These are phyloP conservation scores for Hymenopus coronatus DNA, from an alignment of 2,888 invertebrate genomes.

Conservation along the genomic window DNA sequence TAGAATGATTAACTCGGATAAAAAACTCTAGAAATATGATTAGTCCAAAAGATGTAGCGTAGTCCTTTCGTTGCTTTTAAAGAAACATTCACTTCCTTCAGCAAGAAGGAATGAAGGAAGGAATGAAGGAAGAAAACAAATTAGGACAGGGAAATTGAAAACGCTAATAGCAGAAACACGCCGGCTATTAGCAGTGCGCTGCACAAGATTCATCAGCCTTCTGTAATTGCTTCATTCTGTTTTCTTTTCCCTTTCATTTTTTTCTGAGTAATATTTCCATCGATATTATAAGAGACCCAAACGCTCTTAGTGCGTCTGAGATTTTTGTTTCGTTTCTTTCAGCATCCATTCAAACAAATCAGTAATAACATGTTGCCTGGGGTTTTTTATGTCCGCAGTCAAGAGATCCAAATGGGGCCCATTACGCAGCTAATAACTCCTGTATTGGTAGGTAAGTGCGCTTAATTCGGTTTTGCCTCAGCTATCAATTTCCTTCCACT, in stretches of 20 bases:
- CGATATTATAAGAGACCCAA: not conserved
- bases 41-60: not conserved
- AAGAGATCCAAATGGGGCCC: too few species aligned
- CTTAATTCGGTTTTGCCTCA: too few species aligned
- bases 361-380: too few species aligned
- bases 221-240: not conserved
- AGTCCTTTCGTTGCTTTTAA: not conserved
- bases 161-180: not conserved
- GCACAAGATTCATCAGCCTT: not conserved
- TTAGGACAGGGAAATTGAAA: constrained; percentile 7
- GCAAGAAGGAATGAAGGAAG: not conserved
- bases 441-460: too few species aligned
- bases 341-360: too few species aligned
- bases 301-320: too few species aligned
- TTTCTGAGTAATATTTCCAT: not conserved
- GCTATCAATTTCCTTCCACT: too few species aligned
- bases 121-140: not conserved
- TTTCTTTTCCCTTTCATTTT: not conserved
- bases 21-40: not conserved
- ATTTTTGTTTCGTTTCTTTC: too few species aligned
- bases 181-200: not conserved
- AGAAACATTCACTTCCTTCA: not conserved
- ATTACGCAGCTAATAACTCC: too few species aligned
- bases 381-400: too few species aligned
- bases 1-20: not conserved